These are phyloP conservation scores for Periphyllus acericola DNA, from an alignment of 2,888 invertebrate species.

Conservation along the genomic window DNA sequence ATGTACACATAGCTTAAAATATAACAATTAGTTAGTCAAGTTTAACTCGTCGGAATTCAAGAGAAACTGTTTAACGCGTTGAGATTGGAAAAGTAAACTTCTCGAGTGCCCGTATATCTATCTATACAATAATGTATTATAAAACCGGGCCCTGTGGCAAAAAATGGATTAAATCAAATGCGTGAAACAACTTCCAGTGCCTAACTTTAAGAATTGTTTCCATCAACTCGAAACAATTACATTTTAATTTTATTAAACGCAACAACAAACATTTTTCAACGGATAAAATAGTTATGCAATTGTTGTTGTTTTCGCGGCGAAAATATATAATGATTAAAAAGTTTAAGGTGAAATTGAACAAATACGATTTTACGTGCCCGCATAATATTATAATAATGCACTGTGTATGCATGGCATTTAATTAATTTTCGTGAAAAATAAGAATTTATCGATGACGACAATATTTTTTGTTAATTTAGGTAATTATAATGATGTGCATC, in stretches of 20 bases:
- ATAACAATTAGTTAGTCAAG: not conserved
- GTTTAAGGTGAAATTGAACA: not conserved
- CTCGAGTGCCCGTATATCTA: not conserved
- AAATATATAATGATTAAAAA: not conserved
- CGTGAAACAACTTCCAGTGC: constrained; percentile 3
- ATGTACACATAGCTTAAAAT: not conserved
- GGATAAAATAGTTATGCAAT: not conserved
- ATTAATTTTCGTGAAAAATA: not conserved
- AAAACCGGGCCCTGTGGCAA: not conserved
- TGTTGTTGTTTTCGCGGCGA: not conserved
- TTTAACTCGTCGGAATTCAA: not conserved
- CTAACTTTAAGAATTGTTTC: not conserved
- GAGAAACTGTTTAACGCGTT: not conserved
- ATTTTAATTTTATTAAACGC: not conserved
- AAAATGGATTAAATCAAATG: constrained; percentile 13
- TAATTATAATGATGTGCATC: no score
- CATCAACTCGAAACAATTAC: not conserved
- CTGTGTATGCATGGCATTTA: not conserved
- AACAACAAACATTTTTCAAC: constrained; percentile 5
- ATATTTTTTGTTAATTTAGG: not conserved
- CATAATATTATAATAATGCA: not conserved
- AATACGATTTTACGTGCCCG: not conserved
- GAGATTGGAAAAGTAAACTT: constrained; percentile 21
- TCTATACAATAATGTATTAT: not conserved
- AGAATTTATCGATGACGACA: not conserved